Conservation (phyloP, 2,888 invertebrate genomes). For the Dysmachus trigonus region DNA sequence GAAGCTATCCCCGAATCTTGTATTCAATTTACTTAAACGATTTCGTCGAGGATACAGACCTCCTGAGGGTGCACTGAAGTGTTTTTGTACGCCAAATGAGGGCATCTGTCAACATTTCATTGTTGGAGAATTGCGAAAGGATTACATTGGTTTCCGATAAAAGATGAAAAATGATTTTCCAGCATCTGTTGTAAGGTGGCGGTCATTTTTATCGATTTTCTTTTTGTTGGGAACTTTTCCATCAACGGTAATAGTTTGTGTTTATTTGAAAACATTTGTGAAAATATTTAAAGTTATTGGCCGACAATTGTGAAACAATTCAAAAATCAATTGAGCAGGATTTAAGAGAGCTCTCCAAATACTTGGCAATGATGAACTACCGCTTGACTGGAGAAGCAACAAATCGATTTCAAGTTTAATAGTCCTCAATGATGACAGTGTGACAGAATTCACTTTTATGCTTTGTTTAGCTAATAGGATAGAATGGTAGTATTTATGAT, state of each 20-base stretch:
- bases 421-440: no score
- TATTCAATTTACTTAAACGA: constrained; percentile 42
- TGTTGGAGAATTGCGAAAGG: constrained; percentile 35
- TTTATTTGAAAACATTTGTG: not conserved
- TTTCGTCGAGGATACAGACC: constrained; percentile 19
- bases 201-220: not conserved
- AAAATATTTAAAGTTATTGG: not conserved
- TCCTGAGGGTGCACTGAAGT: constrained; percentile 26
- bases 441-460: no score
- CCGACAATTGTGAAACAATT: not conserved
- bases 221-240: not conserved
- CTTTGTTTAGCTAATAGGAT: no score
- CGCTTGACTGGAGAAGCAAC: not conserved
- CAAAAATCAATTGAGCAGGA: not conserved
- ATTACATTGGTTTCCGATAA: constrained; percentile 34
- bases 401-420: not conserved
- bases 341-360: not conserved
- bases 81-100: constrained; percentile 33
- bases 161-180: constrained; percentile 39
- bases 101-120: constrained; percentile 39
- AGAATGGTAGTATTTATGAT: no score
- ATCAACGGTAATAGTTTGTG: not conserved
- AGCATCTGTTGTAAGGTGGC: constrained; percentile 9
- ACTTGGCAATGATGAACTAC: not conserved
- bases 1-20: constrained; percentile 24